A percentile compares a stretch with the other conserved stretches of the same genome.
Conservation (phyloP, 2,888 invertebrate species). For the Erebia epiphron region DNA sequence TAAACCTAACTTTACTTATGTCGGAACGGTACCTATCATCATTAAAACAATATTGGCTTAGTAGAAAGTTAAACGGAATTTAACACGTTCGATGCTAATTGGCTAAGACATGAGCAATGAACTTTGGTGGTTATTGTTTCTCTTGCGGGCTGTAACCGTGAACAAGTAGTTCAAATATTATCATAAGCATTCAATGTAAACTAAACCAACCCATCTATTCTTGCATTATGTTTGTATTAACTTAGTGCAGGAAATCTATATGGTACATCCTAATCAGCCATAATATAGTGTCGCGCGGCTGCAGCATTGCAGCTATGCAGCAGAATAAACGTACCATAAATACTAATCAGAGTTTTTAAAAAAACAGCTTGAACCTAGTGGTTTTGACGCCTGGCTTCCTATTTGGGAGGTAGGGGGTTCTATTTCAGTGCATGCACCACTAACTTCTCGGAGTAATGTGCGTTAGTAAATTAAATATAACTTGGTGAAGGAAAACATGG, state of each 20-base stretch:
- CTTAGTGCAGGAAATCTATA: background rate
- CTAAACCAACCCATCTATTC: background rate
- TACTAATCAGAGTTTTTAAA: no score
- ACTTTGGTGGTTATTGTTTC: conserved; percentile 28
- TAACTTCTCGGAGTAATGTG: no score
- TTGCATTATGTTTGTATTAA: background rate
- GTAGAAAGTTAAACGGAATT: conserved; percentile 45
- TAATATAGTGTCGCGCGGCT: background rate
- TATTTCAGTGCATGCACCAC: no score
- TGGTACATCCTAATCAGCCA: background rate
- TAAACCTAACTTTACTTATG: background rate
- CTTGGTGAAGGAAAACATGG: no score
- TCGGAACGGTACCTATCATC: background rate
- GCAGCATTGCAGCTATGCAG: no score
- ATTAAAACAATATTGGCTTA: conserved; percentile 50
- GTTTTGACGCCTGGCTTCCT: no score
- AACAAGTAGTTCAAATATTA: conserved; percentile 28
- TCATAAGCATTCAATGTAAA: conserved; percentile 20
- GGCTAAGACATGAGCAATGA: conserved; percentile 38
- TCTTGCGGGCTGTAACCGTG: conserved; percentile 7
- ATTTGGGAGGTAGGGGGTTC: no score
- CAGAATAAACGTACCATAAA: no score
- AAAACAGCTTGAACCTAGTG: no score
- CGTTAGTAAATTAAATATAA: no score
- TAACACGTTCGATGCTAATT: conserved; percentile 55